Conservation (phyloP, 2,888 invertebrate genomes). For the Syrphus vitripennis region DNA sequence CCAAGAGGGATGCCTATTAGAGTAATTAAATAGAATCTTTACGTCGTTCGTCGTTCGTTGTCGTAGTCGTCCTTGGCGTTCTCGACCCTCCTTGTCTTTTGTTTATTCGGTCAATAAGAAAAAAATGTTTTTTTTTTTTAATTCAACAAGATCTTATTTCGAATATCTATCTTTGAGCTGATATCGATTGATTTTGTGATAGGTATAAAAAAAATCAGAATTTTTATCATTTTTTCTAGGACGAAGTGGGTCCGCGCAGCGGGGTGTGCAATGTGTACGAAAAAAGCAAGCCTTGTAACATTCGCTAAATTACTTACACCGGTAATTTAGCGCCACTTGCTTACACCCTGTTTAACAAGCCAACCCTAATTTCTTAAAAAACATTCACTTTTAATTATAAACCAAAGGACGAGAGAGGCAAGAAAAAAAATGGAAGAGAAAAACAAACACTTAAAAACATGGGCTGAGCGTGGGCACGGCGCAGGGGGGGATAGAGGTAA, state of each 20-base stretch:
- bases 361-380: conserved; percentile 73
- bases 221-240: background rate
- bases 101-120: conserved; percentile 67
- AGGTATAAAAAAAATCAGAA: conserved; percentile 9
- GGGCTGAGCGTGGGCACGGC: background rate
- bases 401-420: conserved; percentile 50
- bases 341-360: conserved; percentile 80
- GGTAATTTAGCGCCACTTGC: conserved; percentile 81
- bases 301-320: conserved; percentile 80
- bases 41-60: background rate
- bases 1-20: conserved; percentile 69
- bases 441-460: conserved; percentile 36
- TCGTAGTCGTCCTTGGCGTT: background rate
- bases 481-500: conserved; percentile 4
- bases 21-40: conserved; percentile 65
- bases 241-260: background rate
- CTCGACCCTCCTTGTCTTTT: conserved; percentile 1
- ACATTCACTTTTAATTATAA: conserved; percentile 70
- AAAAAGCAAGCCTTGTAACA: conserved; percentile 38
- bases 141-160: conserved; percentile 14
- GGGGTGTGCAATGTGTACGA: background rate
- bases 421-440: conserved; percentile 5
- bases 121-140: conserved; percentile 1
- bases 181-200: conserved; percentile 52
- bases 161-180: background rate